These are phyloP conservation scores for Globodera ellingtonae DNA, from an alignment of 1,140 invertebrate genomes.

Conservation along the genomic window DNA sequence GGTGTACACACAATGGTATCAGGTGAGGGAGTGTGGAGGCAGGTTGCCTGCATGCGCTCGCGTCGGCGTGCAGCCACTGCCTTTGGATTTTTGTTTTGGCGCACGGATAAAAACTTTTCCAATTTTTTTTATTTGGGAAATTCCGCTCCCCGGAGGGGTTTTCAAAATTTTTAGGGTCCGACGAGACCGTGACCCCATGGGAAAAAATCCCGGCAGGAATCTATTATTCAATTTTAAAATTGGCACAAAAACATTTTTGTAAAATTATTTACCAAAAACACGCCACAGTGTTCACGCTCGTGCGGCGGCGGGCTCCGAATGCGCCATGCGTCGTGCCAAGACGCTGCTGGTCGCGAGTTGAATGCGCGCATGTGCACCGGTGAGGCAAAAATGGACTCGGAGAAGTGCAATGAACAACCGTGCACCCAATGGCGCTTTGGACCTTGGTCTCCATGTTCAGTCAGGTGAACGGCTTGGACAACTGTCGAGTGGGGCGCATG, in stretches of 20 bases:
- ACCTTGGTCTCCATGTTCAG: slow-evolving; percentile 71
- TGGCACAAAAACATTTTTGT: too few relatives aligned
- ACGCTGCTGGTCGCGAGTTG: slow-evolving; percentile 65
- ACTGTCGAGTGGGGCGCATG: too few relatives aligned
- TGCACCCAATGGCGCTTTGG: slow-evolving; percentile 64
- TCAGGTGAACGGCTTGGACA: slow-evolving; percentile 68
- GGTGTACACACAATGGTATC: slow-evolving; percentile 58
- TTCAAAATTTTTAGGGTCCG: too few relatives aligned
- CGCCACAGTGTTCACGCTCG: slow-evolving; percentile 74
- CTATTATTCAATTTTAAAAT: too few relatives aligned
- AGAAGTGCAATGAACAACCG: slow-evolving; percentile 59
- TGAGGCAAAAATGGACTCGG: slow-evolving; percentile 43
- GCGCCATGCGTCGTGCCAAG: slow-evolving; percentile 71
- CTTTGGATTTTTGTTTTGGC: not conserved
- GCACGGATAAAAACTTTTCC: not conserved
- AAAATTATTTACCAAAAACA: not conserved
- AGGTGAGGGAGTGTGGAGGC: slow-evolving; percentile 26
- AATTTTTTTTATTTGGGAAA: not conserved
- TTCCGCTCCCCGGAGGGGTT: not conserved
- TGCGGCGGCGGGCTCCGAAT: slow-evolving; percentile 75
- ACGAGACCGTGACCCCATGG: too few relatives aligned
- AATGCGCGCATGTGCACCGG: slow-evolving; percentile 36
- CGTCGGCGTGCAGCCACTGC: too few relatives aligned
- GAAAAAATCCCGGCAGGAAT: too few relatives aligned
- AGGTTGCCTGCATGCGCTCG: not conserved